Base-by-base conservation (phyloP, 92 coral and sea anemone species). In the Desmophyllum pertusum region DNA sequence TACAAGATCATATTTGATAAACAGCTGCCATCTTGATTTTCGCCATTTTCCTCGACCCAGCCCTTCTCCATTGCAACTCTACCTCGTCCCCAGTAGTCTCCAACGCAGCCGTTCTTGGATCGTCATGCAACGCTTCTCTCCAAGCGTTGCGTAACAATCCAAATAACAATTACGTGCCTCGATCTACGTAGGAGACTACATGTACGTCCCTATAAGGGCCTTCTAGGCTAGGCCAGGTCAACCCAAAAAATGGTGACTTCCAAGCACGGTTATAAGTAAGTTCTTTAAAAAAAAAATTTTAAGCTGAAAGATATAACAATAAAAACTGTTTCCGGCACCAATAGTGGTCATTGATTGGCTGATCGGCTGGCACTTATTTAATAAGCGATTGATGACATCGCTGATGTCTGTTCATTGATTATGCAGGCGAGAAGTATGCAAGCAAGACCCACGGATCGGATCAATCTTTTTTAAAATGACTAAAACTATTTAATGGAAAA, bases 361-460 rank as follows among this genome's bases (percentile, higher is more conserved):
- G 67, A 62, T 62, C 67, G 21, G 23, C 23, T 25, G 67, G 23
- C 21, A 62, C 3, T 21, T 62, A 62, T 21, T 4, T 31, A 21
- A 62, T 62, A 30, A 62, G 67, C 5, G 29, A 13, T 31, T 62
- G 67, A 62, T 62, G 36, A 62, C 67, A 10, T 62, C 67, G 23
- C 21, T 62, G 67, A 62, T 62, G 67, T 62, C 67, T 62, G n/a
- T 62, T 62, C 67, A 62, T 62, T 62, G 67, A 62, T 62, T 62
- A 62, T 62, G 67, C 67, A 21, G 67, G 67, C 38, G 36, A 62
- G 67, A 62, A 62, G 38, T 62, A 70, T 70, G 75, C 48, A 70
- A 70, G 75, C 75, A 70, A n/a, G 45, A 70, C 75, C 75, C 75
- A 70, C 75, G 72, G 40, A 36, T 70, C 75, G 8, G 8, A 3